phyloP scores from a whole-genome alignment of 53 echinoderm and acorn worm genomes.

The Antedon mediterranea region DNA sequence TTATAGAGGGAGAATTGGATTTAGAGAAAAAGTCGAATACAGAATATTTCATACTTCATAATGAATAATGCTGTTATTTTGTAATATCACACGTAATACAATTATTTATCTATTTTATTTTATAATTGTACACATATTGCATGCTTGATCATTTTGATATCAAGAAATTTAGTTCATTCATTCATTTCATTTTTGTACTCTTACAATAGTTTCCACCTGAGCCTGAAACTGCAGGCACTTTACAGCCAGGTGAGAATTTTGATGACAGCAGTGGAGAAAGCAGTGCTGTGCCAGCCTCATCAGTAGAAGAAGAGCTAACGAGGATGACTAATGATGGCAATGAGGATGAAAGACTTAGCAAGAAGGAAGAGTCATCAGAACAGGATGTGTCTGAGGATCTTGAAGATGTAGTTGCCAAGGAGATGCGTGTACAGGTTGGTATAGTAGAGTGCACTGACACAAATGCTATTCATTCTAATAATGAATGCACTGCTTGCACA shows the following conservation, averaged over 20 bases:
- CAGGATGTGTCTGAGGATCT: constrained; percentile 39
- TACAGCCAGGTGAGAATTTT: not conserved
- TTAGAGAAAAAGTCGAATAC: too few relatives aligned
- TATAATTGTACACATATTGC: too few relatives aligned
- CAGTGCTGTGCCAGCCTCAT: constrained; percentile 1
- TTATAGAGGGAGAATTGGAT: too few relatives aligned
- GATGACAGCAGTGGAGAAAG: constrained; percentile 17
- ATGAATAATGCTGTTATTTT: too few relatives aligned
- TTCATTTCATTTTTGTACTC: not conserved
- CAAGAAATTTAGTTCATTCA: too few relatives aligned
- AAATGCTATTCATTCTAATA: too few relatives aligned
- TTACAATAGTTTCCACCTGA: not conserved
- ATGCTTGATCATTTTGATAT: too few relatives aligned
- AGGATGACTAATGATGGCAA: constrained; percentile 17
- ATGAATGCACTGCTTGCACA: too few relatives aligned
- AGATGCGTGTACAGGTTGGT: constrained; percentile 49
- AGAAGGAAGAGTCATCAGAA: constrained; percentile 3
- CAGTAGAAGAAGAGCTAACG: constrained; percentile 20
- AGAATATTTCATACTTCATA: too few relatives aligned
- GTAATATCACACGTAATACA: too few relatives aligned
- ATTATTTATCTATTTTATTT: too few relatives aligned
- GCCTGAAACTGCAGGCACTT: not conserved
- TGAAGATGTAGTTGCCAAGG: constrained; percentile 58
- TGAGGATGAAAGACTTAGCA: constrained; percentile 8
- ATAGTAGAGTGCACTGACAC: too few relatives aligned